Base-by-base conservation (phyloP, 2,113 vertebrate species). In the Oophaga pumilio region DNA sequence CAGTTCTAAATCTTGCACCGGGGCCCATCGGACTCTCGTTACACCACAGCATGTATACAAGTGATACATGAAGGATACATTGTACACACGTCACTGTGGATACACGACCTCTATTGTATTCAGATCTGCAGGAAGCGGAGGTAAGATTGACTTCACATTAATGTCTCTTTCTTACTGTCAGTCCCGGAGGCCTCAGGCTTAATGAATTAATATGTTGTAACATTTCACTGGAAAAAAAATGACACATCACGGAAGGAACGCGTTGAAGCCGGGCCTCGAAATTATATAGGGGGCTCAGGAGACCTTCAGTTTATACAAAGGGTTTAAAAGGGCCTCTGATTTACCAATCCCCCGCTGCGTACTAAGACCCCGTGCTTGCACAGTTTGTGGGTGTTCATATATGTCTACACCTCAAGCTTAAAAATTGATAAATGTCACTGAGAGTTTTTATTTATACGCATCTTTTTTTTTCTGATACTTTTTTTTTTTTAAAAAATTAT, bases 181-280 rank as follows among this genome's bases (percentile, higher is more conserved):
- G 20, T 10, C 28, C 53, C 43, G 12, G 15, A 80, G n/a, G n/a
- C 78, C 78, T 59, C 56, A 20, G 78, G 24, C 24, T 80, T 60
- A 60, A 57, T 60, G 57, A 59, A 80, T 74, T 60, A 80, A 60
- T 80, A 56, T 18, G 50, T 77, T 53, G 50, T 77, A 77, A 52
- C n/a, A 77, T 53, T 77, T 60, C 59, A 28, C 13, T 60, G 56
- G 53, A 33, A 74, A 74, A 24, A 80, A 24, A 60, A 80, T 56
- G 53, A 59, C 78, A 80, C 8, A 24, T 59, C 33, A 28, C n/a
- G 50, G 50, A 77, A 77, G 50, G 20, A 77, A 53, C 76, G n/a
- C 33, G 4, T 14, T 33, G 33, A 43, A 74, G 71, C 49, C 9
- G n/a, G 22, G 50, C 22, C 43, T 76, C 49, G n/a, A 49, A 52